Conservation (phyloP, 2,888 invertebrate genomes). For the Bombylius major region DNA sequence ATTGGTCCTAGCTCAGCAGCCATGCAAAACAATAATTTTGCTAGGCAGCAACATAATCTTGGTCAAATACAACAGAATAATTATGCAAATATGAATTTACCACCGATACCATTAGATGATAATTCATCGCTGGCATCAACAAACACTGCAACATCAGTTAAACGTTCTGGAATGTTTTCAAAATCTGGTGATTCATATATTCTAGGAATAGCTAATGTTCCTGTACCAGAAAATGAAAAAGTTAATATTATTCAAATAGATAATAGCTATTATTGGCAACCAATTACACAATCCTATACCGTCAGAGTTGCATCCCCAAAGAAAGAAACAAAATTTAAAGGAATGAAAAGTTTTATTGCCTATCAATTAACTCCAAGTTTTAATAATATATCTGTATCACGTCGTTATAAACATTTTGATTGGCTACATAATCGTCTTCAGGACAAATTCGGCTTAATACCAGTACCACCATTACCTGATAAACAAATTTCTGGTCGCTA, state of each 20-base stretch:
- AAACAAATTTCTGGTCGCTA: constrained; percentile 96
- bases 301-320: constrained; percentile 90
- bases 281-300: constrained; percentile 57
- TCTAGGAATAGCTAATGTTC: constrained; percentile 58
- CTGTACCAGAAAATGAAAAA: constrained; percentile 55
- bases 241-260: constrained; percentile 62
- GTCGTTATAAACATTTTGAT: constrained; percentile 97
- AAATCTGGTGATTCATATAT: constrained; percentile 87
- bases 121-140: constrained; percentile 10
- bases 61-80: constrained; percentile 16
- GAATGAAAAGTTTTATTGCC: constrained; percentile 93
- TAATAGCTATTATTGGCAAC: constrained; percentile 65
- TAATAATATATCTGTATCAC: constrained; percentile 82
- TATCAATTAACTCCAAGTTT: constrained; percentile 93
- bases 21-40: constrained; percentile 3
- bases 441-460: constrained; percentile 88
- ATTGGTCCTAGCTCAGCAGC: constrained; percentile 45
- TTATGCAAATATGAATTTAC: constrained; percentile 32
- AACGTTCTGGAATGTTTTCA: constrained; percentile 77
- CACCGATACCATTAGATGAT: constrained; percentile 39
- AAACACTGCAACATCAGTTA: constrained; percentile 36
- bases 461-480: constrained; percentile 93
- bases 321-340: constrained; percentile 94
- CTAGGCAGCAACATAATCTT: constrained; percentile 3
- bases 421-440: constrained; percentile 92